Evolutionary conservation across 2,888 invertebrate species (phyloP), one percentile per base, ranked within the genome.

Genomic region (Oligia latruncula): DNA sequence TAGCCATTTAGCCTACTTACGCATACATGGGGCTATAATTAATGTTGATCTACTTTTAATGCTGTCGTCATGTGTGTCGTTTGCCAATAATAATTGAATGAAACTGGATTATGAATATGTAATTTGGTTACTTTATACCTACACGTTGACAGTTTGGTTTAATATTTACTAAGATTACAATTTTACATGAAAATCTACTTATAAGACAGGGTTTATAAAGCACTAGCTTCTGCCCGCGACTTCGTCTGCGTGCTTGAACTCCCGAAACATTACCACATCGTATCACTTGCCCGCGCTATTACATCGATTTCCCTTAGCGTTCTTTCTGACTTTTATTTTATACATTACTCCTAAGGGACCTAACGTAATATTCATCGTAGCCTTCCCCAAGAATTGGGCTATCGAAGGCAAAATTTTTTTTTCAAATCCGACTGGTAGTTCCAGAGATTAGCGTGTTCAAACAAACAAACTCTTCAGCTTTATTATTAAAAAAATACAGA

Each of bases 1-100:
- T 78, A 88, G 52, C 58, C 68, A 29, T 46, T 71, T 62, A 74
- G 9, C 68, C 76, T 64, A 74, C 13, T 74, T 76, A 76, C 75
- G 60, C 62, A 62, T 71, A 46, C 29, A n/a, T 40, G 40, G 43
- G 43, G 55, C 43, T 74, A 40, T 64, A 40, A 40, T 40, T 40
- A 66, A 73, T 65, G 15, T 43, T 74, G 49, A 35, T 72, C 67
- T 72, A 23, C 78, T 60, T 46, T 77, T 83, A 52, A 46, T 46
- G n/a, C 4, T n/a, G 43, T 23, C 29, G 17, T n/a, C 35, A 40
- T 43, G 64, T 66, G 49, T 55, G 64, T 60, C 46, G 23, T 52
- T 52, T 66, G 9, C n/a, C 23, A 70, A 35, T 72, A 15, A 35
- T 49, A 15, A 35, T 49, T 43, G 8, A 60, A 81, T 71, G 35